These are phyloP conservation scores for Theristicus caerulescens DNA, from an alignment of 2,113 vertebrate genomes.

Conservation along the genomic window DNA sequence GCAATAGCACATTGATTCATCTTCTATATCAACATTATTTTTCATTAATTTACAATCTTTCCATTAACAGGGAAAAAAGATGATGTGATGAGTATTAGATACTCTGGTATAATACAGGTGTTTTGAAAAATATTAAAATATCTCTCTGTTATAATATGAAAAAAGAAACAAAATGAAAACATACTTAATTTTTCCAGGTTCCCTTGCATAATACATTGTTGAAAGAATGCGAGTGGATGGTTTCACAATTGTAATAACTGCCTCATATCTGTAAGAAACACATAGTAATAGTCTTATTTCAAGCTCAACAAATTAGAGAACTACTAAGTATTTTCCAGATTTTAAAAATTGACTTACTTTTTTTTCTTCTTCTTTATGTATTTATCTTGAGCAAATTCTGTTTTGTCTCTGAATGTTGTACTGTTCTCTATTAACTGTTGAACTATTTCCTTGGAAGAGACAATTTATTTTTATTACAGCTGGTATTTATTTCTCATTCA, in stretches of 20 bases:
- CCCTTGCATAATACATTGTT: constrained; percentile 96
- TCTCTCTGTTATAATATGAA: not conserved
- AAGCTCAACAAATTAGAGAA: not conserved
- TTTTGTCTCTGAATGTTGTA: constrained; percentile 94
- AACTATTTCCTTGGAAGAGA: constrained; percentile 89
- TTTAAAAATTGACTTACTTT: constrained; percentile 84
- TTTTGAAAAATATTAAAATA: not conserved
- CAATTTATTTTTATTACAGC: constrained; percentile 36
- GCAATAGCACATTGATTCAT: not conserved
- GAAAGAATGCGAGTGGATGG: constrained; percentile 93
- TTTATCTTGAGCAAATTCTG: constrained; percentile 95
- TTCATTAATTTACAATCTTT: not conserved
- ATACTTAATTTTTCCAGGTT: constrained; percentile 97
- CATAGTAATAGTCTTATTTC: not conserved
- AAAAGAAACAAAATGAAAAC: constrained; percentile 30
- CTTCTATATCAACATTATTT: not conserved
- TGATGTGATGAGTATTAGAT: not conserved
- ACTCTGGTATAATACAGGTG: not conserved
- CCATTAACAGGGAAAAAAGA: not conserved
- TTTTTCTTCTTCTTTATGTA: constrained; percentile 99
- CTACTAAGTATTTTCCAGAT: not conserved
- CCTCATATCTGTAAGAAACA: constrained; percentile 86
- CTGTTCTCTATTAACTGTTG: constrained; percentile 97
- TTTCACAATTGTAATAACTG: constrained; percentile 85
- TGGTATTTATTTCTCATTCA: not conserved